These are phyloP conservation scores for Anarsia innoxiella DNA, from an alignment of 2,888 invertebrate species.

Conservation along the genomic window DNA sequence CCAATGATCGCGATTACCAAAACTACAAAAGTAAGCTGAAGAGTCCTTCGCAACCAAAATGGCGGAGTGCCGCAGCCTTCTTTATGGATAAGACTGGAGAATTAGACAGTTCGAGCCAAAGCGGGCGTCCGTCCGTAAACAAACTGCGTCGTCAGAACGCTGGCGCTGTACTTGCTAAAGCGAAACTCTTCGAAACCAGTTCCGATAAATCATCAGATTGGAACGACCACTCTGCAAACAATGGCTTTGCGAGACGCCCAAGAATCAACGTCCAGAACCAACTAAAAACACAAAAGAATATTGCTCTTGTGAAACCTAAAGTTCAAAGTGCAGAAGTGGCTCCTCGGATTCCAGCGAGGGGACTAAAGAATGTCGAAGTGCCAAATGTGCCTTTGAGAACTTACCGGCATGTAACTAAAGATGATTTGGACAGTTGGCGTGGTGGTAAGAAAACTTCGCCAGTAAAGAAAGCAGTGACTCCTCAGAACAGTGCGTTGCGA, in stretches of 20 bases:
- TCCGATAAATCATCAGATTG: constrained; percentile 65
- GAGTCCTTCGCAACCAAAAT: constrained; percentile 55
- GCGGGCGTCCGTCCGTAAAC: constrained; percentile 82
- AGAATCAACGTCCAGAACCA: constrained; percentile 44
- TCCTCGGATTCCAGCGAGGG: constrained; percentile 30
- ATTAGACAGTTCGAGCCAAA: constrained; percentile 55
- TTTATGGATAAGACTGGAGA: constrained; percentile 70
- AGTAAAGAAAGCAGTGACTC: constrained; percentile 47
- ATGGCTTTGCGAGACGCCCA: constrained; percentile 62
- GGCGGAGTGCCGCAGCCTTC: constrained; percentile 73
- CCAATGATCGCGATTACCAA: constrained; percentile 38
- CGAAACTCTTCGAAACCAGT: constrained; percentile 81
- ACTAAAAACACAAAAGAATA: constrained; percentile 37
- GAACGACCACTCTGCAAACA: constrained; percentile 40
- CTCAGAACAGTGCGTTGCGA: constrained; percentile 33
- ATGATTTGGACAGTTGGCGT: constrained; percentile 39
- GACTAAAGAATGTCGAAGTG: constrained; percentile 24
- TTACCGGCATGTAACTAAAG: constrained; percentile 30
- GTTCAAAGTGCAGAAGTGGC: constrained; percentile 30
- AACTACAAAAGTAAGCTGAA: constrained; percentile 34
- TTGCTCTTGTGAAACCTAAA: constrained; percentile 44
- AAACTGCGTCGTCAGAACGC: constrained; percentile 83
- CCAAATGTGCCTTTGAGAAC: constrained; percentile 26
- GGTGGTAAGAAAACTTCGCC: constrained; percentile 45
- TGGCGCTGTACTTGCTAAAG: constrained; percentile 87